Evolutionary conservation across 2,113 vertebrate genomes (phyloP).

Genomic region (Rhinoptilus africanus): DNA sequence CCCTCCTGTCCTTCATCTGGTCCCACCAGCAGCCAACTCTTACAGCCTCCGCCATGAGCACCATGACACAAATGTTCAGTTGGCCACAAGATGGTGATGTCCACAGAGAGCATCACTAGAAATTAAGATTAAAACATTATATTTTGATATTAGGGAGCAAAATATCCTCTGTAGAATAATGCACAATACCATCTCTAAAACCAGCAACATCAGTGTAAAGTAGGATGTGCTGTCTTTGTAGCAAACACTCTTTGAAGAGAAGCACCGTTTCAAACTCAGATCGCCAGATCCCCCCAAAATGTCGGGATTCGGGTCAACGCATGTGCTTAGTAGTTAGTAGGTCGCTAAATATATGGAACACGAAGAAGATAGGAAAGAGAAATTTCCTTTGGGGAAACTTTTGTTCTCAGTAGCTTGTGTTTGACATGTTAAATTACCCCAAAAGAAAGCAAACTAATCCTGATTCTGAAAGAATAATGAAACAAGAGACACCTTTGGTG

Average conservation of each 20-base stretch:
- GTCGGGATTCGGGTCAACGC: neutral
- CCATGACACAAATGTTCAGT: neutral
- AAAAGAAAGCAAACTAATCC: slow-evolving; percentile 28
- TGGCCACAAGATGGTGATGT: neutral
- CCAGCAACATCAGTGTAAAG: rapidly evolving
- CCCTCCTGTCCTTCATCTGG: neutral
- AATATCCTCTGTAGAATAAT: neutral
- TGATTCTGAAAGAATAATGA: neutral
- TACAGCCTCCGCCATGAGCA: neutral
- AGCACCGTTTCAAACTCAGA: neutral
- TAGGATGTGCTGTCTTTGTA: neutral
- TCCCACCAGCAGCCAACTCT: neutral
- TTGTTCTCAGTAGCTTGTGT: neutral
- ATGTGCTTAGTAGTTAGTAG: neutral
- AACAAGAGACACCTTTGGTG: neutral
- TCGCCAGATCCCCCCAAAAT: neutral
- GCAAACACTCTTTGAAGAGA: neutral
- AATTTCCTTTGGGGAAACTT: slow-evolving; percentile 19
- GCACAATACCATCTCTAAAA: neutral
- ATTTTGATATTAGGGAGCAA: neutral
- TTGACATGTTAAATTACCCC: neutral
- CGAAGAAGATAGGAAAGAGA: neutral
- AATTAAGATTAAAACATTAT: neutral
- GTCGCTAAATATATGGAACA: neutral
- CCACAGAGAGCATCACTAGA: neutral